These are phyloP conservation scores for Serrognathus titanus DNA, from an alignment of 2,888 invertebrate genomes.

Conservation along the genomic window DNA sequence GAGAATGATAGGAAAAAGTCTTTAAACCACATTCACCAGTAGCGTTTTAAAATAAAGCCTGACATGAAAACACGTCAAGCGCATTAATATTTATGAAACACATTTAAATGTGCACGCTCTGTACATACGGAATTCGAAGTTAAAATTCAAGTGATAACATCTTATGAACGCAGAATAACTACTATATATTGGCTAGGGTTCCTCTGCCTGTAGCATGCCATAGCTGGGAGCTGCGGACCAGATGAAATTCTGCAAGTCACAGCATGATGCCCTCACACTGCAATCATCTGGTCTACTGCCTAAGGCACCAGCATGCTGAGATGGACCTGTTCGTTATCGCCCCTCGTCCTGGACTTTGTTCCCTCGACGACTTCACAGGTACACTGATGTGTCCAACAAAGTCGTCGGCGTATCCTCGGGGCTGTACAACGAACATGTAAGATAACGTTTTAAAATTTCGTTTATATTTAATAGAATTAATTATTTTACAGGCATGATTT, in stretches of 20 bases:
- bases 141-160: slow-evolving; percentile 14
- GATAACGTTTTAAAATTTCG: slow-evolving; percentile 1
- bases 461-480: not conserved
- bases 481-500: not conserved
- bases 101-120: not conserved
- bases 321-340: slow-evolving; percentile 5
- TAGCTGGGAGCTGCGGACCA: slow-evolving; percentile 20
- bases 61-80: too few species aligned
- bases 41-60: too few species aligned
- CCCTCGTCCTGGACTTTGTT: not conserved
- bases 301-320: slow-evolving; percentile 20
- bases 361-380: not conserved
- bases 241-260: slow-evolving; percentile 1
- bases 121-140: not conserved
- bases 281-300: slow-evolving; percentile 13
- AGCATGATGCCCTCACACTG: not conserved
- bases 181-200: slow-evolving; percentile 29
- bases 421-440: not conserved
- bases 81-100: not conserved
- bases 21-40: too few species aligned
- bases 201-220: slow-evolving; percentile 26
- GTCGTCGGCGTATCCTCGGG: not conserved
- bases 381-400: not conserved
- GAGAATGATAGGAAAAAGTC: too few species aligned
- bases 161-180: slow-evolving; percentile 23